A percentile compares a stretch with the other conserved stretches of the same genome.
These are phyloP conservation scores for Vultur gryphus DNA, from an alignment of 2,797 vertebrate genomes.

Conservation along the genomic window DNA sequence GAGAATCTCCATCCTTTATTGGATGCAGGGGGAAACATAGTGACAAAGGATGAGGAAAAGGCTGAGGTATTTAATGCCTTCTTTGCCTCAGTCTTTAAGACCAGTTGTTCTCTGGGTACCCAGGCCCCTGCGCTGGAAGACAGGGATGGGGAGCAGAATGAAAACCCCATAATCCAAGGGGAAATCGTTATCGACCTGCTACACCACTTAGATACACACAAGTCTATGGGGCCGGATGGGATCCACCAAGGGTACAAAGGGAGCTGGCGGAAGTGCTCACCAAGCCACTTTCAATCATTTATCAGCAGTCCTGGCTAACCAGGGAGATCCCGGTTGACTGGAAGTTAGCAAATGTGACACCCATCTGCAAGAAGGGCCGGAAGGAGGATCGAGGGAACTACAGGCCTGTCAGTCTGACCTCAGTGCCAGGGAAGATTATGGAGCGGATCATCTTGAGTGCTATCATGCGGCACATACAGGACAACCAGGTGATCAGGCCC, in stretches of 20 bases:
- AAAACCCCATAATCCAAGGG: background rate
- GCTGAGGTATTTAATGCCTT: too few relatives aligned
- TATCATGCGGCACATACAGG: background rate
- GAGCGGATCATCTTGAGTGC: too few relatives aligned
- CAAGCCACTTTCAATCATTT: background rate
- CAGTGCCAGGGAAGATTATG: too few relatives aligned
- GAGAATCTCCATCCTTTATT: background rate
- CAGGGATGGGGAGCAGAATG: background rate
- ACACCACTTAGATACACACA: background rate
- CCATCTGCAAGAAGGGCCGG: background rate
- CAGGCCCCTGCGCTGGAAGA: background rate
- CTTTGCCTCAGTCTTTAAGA: background rate
- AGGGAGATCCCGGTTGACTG: background rate
- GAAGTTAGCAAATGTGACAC: background rate
- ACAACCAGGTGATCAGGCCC: background rate
- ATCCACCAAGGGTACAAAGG: background rate
- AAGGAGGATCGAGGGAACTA: background rate
- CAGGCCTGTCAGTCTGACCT: background rate
- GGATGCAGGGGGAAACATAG: fast-evolving
- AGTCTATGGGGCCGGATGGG: background rate
- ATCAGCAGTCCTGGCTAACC: background rate
- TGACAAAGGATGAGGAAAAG: background rate
- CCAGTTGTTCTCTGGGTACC: background rate
- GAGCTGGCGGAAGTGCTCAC: background rate
- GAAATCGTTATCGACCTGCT: background rate